A percentile compares a stretch with the other conserved stretches of the same genome.
Evolutionary conservation across 2,888 invertebrate species (phyloP).

Genomic region (Trachelus troglodyta): DNA sequence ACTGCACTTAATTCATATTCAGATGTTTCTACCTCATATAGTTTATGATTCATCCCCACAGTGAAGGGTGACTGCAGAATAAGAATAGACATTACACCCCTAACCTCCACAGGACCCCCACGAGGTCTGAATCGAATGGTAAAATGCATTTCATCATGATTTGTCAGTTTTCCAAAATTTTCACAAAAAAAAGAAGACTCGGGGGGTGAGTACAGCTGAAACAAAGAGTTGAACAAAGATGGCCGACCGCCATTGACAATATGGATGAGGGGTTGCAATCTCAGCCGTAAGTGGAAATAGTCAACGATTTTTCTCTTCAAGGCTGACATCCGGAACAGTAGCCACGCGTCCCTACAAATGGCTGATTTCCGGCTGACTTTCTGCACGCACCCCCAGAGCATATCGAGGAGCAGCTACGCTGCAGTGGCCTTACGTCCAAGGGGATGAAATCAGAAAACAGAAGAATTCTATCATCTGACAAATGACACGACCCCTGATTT

Average conservation of each 20-base stretch:
- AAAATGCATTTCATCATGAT: not conserved
- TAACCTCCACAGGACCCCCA: not conserved
- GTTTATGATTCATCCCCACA: conserved; percentile 52
- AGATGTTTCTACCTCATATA: conserved; percentile 62
- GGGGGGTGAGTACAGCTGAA: not conserved
- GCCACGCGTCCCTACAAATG: conserved; percentile 33
- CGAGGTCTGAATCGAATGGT: not conserved
- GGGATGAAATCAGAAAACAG: conserved; percentile 28
- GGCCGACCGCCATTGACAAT: not conserved
- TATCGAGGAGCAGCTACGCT: not conserved
- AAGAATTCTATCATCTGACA: conserved; percentile 31
- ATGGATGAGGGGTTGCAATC: not conserved
- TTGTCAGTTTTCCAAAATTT: not conserved
- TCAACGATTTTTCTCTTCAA: not conserved
- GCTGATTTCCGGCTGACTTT: conserved; percentile 25
- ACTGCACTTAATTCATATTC: conserved; percentile 37
- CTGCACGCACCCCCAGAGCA: not conserved
- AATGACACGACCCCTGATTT: conserved; percentile 55
- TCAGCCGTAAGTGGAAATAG: not conserved
- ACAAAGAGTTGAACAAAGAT: conserved; percentile 13
- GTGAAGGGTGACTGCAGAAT: conserved; percentile 30
- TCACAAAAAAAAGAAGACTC: not conserved
- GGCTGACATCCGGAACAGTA: not conserved
- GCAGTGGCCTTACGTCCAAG: not conserved
- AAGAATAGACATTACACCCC: not conserved